Evolutionary conservation across 2,888 invertebrate genomes (phyloP), one percentile per base, ranked within the genome.

Genomic region (Drosophila pegasa): DNA sequence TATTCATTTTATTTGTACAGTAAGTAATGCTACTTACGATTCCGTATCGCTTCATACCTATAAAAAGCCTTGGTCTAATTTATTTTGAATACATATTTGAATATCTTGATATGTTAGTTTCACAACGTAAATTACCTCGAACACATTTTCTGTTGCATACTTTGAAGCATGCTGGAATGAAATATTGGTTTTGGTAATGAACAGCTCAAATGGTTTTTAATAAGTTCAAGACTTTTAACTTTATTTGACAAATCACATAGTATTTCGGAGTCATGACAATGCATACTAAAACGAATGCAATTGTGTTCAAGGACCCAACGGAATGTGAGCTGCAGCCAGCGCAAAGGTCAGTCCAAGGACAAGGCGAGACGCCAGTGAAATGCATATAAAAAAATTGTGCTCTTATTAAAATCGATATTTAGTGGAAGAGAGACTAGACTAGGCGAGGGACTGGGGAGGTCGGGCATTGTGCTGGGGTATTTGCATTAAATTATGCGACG

Each of bases 401-500:
- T 70, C 70, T 70, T 73, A 79, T 77, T 80, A 86, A 87, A 83
- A 83, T 87, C 83, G 75, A 83, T 83, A 85, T 82, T 87, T 78
- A 68, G 73, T 75, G 56, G 41, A 25, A 16, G 56, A 40, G 60
- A 45, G 65, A 70, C 75, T 75, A 62, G 74, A 73, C 40, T 50
- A 10, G 31, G 50, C 27, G 64, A 9, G 1, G 2, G 25, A 20
- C 14, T 20, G 8, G 8, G 14, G 35, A 3, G 41, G 18, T n/a
- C 50, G 33, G 50, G 35, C 22, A 16, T 50, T 50, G 50, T 50
- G 50, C n/a, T 48, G 67, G 48, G 59, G 77, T 85, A 83, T 83
- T 83, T 87, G 83, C 83, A 83, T 83, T 83, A 88, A 83, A 83
- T 83, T 83, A 87, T 83, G 86, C 83, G 88, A 86, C 88, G 88